Evolutionary conservation across 2,888 invertebrate species (phyloP), one percentile per base, ranked within the genome.

Genomic region (Athetis lepigone): DNA sequence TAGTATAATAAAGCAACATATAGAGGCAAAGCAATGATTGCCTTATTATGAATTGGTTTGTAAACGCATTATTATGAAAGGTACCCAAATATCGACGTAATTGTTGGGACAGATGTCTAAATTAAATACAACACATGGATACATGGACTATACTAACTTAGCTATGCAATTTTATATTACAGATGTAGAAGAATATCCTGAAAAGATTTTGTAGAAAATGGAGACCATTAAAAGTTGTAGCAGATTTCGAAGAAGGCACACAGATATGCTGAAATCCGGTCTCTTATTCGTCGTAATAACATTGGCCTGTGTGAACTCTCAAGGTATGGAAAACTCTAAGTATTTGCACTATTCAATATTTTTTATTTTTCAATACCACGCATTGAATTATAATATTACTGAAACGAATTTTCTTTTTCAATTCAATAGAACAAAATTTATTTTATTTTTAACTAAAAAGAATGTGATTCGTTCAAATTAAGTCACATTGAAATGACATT

Each of bases 261-360:
- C 75, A 47, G 70, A 66, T 57, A 82, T 85, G 81, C 89, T 90
- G 90, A 84, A 81, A 73, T 82, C 79, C 42, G 80, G 84, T 55
- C 70, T 90, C 36, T 61, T 90, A 36, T 66, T 89, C 29, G 76
- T 83, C 18, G 85, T 85, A 18, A 72, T 90, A 4, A 79, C 84
- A 16, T 70, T 93, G 68, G 88, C 89, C 25, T 88, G 85, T 70
- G 90, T 86, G n/a, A 85, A 87, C 73, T 87, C 91, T 49, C 94
- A 93, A 88, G 94, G 94, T 94, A 85, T 83, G 65, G n/a, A 49
- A 55, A 37, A 23, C 23, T 60, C 3, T 23, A 13, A 33, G 29
- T 43, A n/a, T 46, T 21, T 11, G 1, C 40, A 13, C 25, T 21
- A 0, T 40, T 19, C 2, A 16, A 37, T 21, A n/a, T 21, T 63